phyloP scores from a whole-genome alignment of 2,113 vertebrate species.

The Pitta sordida region DNA sequence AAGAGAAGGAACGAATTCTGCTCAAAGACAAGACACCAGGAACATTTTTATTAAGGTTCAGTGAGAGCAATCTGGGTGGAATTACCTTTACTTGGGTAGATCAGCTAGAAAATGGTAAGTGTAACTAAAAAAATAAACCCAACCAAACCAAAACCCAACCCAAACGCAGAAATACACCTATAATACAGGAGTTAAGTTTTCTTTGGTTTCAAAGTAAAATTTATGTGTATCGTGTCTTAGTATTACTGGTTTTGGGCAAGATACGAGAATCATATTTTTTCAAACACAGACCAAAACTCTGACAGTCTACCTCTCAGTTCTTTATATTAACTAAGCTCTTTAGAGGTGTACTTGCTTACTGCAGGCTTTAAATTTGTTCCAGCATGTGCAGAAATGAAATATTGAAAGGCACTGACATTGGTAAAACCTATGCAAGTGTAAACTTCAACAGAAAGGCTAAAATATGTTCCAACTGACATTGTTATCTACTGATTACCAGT shows the following conservation, averaged over 20 bases:
- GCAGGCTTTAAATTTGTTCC: not conserved
- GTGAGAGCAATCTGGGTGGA: conserved; percentile 94
- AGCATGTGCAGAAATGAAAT: not conserved
- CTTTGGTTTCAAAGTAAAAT: not conserved
- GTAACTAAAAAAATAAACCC: too few species aligned
- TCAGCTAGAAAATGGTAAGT: conserved; percentile 83
- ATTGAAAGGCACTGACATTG: not conserved
- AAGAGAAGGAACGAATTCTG: conserved; percentile 89
- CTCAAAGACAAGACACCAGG: conserved; percentile 89
- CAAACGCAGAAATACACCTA: not conserved
- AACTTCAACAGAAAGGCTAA: not conserved
- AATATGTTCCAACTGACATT: not conserved
- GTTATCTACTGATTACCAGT: not conserved
- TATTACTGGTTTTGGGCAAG: not conserved
- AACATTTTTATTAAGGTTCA: conserved; percentile 93
- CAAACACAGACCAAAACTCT: not conserved
- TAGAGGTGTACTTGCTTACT: not conserved
- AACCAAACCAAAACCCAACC: not conserved
- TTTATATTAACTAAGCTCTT: not conserved
- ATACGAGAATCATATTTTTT: not conserved
- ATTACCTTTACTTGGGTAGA: conserved; percentile 99
- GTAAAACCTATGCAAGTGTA: not conserved
- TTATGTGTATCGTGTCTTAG: not conserved
- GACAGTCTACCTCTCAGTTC: not conserved
- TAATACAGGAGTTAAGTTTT: not conserved